Conservation (phyloP, 2,113 vertebrate genomes). For the Colossoma macropomum region DNA sequence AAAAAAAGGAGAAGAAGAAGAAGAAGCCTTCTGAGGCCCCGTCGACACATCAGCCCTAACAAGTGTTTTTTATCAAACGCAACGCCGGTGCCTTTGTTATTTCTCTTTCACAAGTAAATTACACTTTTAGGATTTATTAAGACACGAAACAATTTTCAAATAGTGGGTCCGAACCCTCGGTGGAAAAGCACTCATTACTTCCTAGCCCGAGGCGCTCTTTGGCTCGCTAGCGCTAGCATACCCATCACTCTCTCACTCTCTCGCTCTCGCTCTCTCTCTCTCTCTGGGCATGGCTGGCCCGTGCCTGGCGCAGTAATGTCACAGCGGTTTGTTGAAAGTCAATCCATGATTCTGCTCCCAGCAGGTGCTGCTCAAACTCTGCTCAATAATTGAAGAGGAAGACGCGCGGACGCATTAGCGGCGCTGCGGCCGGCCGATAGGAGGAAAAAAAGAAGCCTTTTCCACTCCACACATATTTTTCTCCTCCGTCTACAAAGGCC, state of each 20-base stretch:
- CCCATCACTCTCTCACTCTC: conserved; percentile 83
- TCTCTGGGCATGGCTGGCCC: conserved; percentile 80
- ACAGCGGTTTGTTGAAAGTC: conserved; percentile 91
- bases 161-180: conserved; percentile 89
- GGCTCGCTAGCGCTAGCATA: conserved; percentile 77
- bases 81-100: conserved; percentile 89
- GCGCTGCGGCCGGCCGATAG: conserved; percentile 70
- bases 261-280: conserved; percentile 67
- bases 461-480: conserved; percentile 83
- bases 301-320: conserved; percentile 86
- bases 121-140: conserved; percentile 99
- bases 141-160: conserved; percentile 97
- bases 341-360: conserved; percentile 90
- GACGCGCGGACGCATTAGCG: conserved; percentile 86
- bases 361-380: conserved; percentile 92
- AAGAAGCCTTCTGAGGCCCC: conserved; percentile 76
- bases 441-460: conserved; percentile 59
- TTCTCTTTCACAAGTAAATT: conserved; percentile 91
- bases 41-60: conserved; percentile 87
- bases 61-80: conserved; percentile 87
- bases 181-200: conserved; percentile 98
- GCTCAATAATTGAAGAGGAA: conserved; percentile 95
- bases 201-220: conserved; percentile 90
- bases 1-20: conserved; percentile 4
- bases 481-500: conserved; percentile 81